Evolutionary conservation across 1,140 invertebrate genomes (phyloP).

Genomic region (Lithobius niger): DNA sequence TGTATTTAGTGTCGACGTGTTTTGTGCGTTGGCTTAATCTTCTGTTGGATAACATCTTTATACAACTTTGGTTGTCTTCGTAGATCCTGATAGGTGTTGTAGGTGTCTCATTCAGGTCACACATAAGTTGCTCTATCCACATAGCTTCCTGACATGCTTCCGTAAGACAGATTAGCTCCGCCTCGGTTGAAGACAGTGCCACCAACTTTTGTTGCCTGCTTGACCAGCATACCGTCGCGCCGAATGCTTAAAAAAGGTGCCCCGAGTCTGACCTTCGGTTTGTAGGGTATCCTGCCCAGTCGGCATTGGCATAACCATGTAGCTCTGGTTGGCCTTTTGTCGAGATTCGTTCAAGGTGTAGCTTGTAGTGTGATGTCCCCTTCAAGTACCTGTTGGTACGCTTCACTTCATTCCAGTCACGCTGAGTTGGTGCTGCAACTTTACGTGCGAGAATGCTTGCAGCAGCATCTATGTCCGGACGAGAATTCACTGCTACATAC

Average conservation of each 20-base stretch:
- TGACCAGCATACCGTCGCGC: slow-evolving; percentile 22
- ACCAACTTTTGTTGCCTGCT: slow-evolving; percentile 23
- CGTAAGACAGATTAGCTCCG: slow-evolving; percentile 29
- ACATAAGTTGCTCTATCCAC: slow-evolving; percentile 12
- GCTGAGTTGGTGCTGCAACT: neutral
- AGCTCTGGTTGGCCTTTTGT: too few relatives aligned
- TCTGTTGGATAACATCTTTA: neutral
- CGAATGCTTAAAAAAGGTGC: slow-evolving; percentile 25
- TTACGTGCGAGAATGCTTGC: neutral
- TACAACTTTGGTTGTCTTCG: neutral
- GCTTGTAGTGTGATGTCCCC: too few relatives aligned
- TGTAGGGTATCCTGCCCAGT: neutral
- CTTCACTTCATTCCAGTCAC: neutral
- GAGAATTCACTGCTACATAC: neutral
- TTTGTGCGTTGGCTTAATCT: neutral
- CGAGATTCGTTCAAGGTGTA: too few relatives aligned
- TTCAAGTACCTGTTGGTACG: neutral
- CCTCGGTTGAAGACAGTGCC: slow-evolving; percentile 26
- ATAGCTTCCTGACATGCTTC: slow-evolving; percentile 27
- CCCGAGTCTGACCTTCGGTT: slow-evolving; percentile 28
- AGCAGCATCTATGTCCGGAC: neutral
- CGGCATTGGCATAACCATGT: neutral
- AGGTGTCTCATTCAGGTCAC: neutral
- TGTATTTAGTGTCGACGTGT: neutral
- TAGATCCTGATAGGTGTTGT: neutral